These are phyloP conservation scores for Sinocyclocheilus maitianheensis DNA, from an alignment of 2,113 vertebrate genomes.

Conservation along the genomic window DNA sequence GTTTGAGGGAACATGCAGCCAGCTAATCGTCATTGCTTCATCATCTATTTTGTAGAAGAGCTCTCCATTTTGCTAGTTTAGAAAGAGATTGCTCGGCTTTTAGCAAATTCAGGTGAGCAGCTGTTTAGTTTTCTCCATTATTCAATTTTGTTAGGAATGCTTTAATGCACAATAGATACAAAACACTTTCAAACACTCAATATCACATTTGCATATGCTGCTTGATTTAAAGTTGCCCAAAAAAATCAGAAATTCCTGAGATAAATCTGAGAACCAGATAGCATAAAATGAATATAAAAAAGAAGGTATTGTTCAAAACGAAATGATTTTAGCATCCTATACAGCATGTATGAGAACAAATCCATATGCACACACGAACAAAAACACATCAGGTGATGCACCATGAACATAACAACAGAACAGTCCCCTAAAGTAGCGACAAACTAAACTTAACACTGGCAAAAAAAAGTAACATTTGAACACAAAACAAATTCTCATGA, in stretches of 20 bases:
- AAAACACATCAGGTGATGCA: neutral
- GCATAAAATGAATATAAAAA: neutral
- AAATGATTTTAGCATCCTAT: neutral
- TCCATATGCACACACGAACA: neutral
- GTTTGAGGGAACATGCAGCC: neutral
- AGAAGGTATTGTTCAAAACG: neutral
- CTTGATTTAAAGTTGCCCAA: slow-evolving; percentile 1
- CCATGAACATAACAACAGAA: neutral
- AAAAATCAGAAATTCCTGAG: slow-evolving; percentile 39
- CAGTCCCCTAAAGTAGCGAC: neutral
- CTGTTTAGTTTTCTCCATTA: neutral
- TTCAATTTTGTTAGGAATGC: neutral
- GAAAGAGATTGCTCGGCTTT: neutral
- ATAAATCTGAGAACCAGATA: slow-evolving; percentile 20
- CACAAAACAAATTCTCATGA: neutral
- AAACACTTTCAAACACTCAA: neutral
- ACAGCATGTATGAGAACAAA: neutral
- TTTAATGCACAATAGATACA: neutral
- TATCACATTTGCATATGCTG: neutral
- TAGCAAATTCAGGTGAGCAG: neutral
- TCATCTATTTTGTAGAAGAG: neutral
- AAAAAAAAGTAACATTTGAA: neutral
- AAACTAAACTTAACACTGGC: neutral
- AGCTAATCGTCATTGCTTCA: neutral
- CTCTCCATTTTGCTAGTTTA: neutral